Evolutionary conservation across 2,797 vertebrate genomes (phyloP).

Genomic region (Uromys caudimaculatus): DNA sequence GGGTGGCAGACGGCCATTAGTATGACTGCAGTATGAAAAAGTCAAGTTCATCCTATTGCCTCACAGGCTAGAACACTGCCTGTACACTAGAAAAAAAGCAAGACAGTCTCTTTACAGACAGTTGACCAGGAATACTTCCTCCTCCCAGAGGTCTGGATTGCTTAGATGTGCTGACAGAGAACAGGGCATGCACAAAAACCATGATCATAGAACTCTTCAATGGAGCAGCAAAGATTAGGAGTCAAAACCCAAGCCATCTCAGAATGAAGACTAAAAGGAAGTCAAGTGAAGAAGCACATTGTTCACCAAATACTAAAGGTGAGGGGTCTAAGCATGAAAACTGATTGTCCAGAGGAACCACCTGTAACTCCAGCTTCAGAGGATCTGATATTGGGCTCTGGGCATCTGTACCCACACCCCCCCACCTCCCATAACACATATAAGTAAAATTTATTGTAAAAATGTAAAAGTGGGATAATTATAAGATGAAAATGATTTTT

Average conservation of each 20-base stretch:
- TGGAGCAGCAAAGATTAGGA: not conserved
- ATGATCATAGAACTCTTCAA: not conserved
- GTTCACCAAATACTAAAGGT: not conserved
- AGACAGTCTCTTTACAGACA: not conserved
- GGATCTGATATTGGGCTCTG: not conserved
- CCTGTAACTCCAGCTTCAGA: not conserved
- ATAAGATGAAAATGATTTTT: not conserved
- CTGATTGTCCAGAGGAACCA: not conserved
- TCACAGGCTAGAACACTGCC: no score
- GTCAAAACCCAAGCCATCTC: accelerated
- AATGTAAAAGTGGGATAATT: not conserved
- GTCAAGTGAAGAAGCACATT: no score
- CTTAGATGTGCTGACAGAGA: accelerated
- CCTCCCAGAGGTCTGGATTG: no score
- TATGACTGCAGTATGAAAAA: no score
- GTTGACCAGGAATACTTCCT: not conserved
- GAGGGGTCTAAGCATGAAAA: not conserved
- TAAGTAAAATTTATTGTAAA: not conserved
- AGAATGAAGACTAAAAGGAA: not conserved
- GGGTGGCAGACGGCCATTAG: not conserved
- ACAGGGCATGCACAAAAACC: accelerated
- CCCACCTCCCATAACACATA: not conserved
- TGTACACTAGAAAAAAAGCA: not conserved
- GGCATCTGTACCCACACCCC: not conserved
- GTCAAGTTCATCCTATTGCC: no score